Percentiles rank a stretch among this genome's conserved stretches.
These are phyloP conservation scores for Synergus japonicus DNA, from an alignment of 2,888 invertebrate genomes.

Conservation along the genomic window DNA sequence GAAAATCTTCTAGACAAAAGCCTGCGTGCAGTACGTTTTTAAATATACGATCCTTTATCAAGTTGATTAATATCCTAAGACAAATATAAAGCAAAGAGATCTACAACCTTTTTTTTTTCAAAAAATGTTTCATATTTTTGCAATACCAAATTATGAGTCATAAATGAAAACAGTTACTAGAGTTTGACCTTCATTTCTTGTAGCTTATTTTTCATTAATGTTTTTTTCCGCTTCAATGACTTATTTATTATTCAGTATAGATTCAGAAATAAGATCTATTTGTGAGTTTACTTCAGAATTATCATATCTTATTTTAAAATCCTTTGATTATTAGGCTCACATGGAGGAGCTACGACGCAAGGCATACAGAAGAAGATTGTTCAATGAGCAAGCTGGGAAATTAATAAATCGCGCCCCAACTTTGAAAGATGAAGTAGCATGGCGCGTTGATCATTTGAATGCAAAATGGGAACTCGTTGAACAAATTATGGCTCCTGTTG, in stretches of 20 bases:
- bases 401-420: conserved; percentile 83
- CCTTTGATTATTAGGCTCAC: conserved; percentile 81
- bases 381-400: conserved; percentile 89
- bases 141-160: not conserved
- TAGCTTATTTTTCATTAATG: not conserved
- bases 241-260: not conserved
- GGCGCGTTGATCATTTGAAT: conserved; percentile 87
- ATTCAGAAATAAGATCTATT: not conserved
- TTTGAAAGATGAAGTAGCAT: conserved; percentile 83
- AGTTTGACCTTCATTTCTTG: not conserved
- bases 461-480: conserved; percentile 89
- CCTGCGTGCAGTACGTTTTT: conserved; percentile 82
- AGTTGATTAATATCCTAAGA: not conserved
- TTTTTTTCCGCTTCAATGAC: not conserved
- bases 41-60: not conserved
- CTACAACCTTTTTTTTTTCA: not conserved
- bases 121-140: not conserved
- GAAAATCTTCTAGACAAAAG: conserved; percentile 84
- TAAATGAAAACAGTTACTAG: not conserved
- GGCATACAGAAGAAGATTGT: conserved; percentile 85
- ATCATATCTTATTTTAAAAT: conserved; percentile 33
- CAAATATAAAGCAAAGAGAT: not conserved
- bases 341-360: conserved; percentile 87
- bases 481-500: conserved; percentile 83
- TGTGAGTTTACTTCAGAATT: conserved; percentile 5